These are phyloP conservation scores for Diabrotica undecimpunctata DNA, from an alignment of 1,140 invertebrate species.

Conservation along the genomic window DNA sequence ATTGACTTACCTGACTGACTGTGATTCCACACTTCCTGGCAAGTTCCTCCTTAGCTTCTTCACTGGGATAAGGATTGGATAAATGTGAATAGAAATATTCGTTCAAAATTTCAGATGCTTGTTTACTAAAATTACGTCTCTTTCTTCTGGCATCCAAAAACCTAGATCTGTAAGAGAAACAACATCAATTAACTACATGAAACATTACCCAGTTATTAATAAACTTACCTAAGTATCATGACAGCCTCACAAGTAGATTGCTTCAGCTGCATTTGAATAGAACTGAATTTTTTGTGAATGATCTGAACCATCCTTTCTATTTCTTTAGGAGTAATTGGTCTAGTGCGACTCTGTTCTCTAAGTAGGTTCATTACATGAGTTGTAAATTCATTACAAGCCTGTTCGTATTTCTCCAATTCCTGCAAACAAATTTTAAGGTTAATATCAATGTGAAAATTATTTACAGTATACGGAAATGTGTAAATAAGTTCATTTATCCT, in stretches of 20 bases:
- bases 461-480: too few relatives aligned
- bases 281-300: conserved; percentile 99
- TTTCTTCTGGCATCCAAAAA: conserved; percentile 98
- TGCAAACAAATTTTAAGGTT: background rate
- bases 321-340: conserved; percentile 92
- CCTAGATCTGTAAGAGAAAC: conserved; percentile 52
- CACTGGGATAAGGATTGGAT: conserved; percentile 98
- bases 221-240: conserved; percentile 82
- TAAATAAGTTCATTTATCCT: too few relatives aligned
- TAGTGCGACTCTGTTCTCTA: conserved; percentile 93
- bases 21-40: conserved; percentile 99
- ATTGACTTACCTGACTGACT: conserved; percentile 68
- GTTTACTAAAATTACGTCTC: conserved; percentile 99
- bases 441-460: too few relatives aligned
- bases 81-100: conserved; percentile 99
- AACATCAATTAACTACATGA: too few relatives aligned
- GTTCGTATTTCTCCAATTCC: conserved; percentile 55
- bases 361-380: conserved; percentile 99
- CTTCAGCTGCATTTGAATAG: conserved; percentile 99
- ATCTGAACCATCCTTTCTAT: conserved; percentile 99
- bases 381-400: conserved; percentile 99
- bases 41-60: conserved; percentile 99
- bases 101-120: conserved; percentile 98
- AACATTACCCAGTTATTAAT: too few relatives aligned
- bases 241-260: conserved; percentile 99